Evolutionary conservation across 2,888 invertebrate species (phyloP).

Genomic region (Chymomyza procnemis): DNA sequence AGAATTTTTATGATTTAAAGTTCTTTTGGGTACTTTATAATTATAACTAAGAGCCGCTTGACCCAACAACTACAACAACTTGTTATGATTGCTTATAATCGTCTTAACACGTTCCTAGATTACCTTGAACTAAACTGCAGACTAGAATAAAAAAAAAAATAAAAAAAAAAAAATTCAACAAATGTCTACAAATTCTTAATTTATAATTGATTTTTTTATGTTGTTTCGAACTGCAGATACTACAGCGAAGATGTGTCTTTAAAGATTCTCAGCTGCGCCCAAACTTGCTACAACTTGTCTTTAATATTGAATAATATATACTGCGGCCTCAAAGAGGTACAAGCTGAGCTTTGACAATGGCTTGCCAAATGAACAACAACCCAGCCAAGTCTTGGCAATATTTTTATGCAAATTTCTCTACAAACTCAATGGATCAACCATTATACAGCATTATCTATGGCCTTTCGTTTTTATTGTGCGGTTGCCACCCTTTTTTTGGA

Average conservation of each 20-base stretch:
- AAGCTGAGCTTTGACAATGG: no score
- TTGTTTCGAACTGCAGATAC: not conserved
- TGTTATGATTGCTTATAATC: conserved; percentile 18
- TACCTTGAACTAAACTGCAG: conserved; percentile 52
- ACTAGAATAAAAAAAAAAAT: not conserved
- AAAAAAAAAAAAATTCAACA: not conserved
- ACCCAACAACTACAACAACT: conserved; percentile 15
- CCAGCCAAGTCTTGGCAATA: not conserved
- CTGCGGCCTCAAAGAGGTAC: no score
- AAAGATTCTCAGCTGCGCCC: conserved; percentile 1
- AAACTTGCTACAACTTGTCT: conserved; percentile 10
- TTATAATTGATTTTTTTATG: conserved; percentile 30
- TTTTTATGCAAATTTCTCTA: not conserved
- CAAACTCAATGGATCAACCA: not conserved
- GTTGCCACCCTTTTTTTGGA: not conserved
- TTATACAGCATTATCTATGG: not conserved
- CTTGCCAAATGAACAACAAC: not conserved
- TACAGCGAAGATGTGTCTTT: conserved; percentile 10
- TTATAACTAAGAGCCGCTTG: conserved; percentile 22
- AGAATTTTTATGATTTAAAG: not conserved
- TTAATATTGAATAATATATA: not conserved
- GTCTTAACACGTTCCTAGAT: conserved; percentile 37
- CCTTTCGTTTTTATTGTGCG: not conserved
- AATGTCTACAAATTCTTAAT: not conserved
- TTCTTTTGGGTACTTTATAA: conserved; percentile 15